Conservation (phyloP, 2,797 vertebrate species). For the Onychomys torridus region DNA sequence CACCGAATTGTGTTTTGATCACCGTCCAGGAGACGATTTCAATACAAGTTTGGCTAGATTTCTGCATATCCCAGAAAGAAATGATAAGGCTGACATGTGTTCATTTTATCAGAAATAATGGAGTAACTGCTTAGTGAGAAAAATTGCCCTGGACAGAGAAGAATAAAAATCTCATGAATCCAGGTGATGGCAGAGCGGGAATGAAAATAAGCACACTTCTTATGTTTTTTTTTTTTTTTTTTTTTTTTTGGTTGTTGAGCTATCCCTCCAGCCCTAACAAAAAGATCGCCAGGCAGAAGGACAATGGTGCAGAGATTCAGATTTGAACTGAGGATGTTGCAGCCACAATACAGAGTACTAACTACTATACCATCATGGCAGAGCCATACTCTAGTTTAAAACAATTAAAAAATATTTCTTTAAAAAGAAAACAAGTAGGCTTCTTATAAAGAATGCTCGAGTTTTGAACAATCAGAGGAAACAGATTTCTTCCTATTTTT, state of each 20-base stretch:
- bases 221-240: background rate
- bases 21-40: background rate
- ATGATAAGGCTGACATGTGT: background rate
- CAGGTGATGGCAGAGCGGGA: background rate
- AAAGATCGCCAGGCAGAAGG: background rate
- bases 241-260: too few relatives aligned
- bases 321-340: constrained; percentile 87
- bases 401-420: background rate
- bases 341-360: constrained; percentile 86
- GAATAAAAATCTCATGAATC: background rate
- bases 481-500: background rate
- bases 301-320: constrained; percentile 81
- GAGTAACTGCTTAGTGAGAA: background rate
- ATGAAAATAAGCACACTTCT: background rate
- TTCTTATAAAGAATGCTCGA: background rate
- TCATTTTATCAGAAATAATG: constrained; percentile 38
- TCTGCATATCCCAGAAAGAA: background rate
- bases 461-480: background rate
- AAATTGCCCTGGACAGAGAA: background rate
- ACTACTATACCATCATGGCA: constrained; percentile 80
- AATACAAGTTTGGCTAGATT: background rate
- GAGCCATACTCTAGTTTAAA: background rate
- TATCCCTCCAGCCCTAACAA: too few relatives aligned
- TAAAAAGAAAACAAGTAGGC: background rate
- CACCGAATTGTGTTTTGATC: background rate